A percentile compares a stretch with the other conserved stretches of the same genome.
phyloP scores from a whole-genome alignment of 2,113 vertebrate species.

The Phyllostomus discolor region DNA sequence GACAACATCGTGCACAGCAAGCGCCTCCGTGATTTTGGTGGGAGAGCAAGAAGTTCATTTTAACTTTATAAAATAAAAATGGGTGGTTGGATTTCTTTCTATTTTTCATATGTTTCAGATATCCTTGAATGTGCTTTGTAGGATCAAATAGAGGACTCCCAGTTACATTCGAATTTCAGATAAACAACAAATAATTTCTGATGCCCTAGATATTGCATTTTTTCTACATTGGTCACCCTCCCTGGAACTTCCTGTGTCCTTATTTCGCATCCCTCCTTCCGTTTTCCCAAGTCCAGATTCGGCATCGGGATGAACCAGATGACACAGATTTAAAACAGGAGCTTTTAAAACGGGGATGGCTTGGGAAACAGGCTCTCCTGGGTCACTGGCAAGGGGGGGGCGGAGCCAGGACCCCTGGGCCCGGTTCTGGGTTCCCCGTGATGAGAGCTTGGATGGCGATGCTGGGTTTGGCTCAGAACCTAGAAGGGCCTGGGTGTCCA shows the following conservation, averaged over 20 bases:
- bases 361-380: not conserved
- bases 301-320: too few relatives aligned
- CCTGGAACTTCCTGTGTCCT: not conserved
- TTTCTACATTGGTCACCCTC: not conserved
- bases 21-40: fast-evolving
- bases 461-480: not conserved
- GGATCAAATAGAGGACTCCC: not conserved
- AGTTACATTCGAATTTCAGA: not conserved
- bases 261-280: not conserved
- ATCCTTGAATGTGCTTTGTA: not conserved
- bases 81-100: too few relatives aligned
- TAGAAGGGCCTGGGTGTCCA: not conserved
- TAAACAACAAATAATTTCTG: not conserved
- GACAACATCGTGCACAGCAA: fast-evolving
- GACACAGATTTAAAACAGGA: not conserved
- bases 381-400: not conserved
- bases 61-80: not conserved
- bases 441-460: fast-evolving
- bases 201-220: not conserved
- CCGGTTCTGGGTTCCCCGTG: not conserved
- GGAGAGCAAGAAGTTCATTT: not conserved
- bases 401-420: not conserved
- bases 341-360: fast-evolving
- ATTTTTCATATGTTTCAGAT: not conserved
- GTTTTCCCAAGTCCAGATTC: not conserved